Evolutionary conservation across 1,140 invertebrate species (phyloP), one percentile per base, ranked within the genome.

Genomic region (Cyclina sinensis): DNA sequence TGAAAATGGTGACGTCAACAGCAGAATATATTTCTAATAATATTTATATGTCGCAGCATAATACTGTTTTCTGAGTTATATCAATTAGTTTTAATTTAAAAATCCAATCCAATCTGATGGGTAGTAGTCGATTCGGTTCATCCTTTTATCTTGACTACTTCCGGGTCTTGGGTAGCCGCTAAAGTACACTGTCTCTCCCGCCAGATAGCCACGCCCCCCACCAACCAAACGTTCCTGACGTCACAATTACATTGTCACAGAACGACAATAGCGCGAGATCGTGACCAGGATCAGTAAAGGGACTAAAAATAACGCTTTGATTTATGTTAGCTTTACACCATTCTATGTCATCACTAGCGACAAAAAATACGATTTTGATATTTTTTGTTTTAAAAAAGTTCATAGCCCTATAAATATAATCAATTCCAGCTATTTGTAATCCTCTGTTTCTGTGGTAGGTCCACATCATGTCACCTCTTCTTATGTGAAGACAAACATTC

Each of bases 161-260:
- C 59, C 59, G 59, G 24, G 59, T 24, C 59, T 65, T 1, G 91
- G 88, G 57, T 80, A 93, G 32, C 91, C 85, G 24, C 83, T 83
- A 79, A 91, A 94, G 76, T 94, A 94, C 9, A 94, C 78, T 18
- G n/a, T 84, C 88, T 14, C 85, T 43, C 21, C 94, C 94, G 16
- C 91, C 91, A 1, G 91, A 90, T n/a, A 94, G 86, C 80, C 87
- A 94, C 0, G 90, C 94, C 0, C 82, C 91, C 94, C 93, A 94
- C 93, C 93, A 94, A 0, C 94, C 93, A 82, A 92, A 94, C 0
- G 91, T 93, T 12, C 94, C 94, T 4, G 86, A 90, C 5, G 92
- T 91, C 21, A 94, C 89, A 12, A 94, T 93, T 14, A 88, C 91
- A 83, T 94, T 92, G 76, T 94, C 91, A 81, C 90, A 93, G 18